Evolutionary conservation across 2,888 invertebrate species (phyloP).

Genomic region (Endotricha flammealis): DNA sequence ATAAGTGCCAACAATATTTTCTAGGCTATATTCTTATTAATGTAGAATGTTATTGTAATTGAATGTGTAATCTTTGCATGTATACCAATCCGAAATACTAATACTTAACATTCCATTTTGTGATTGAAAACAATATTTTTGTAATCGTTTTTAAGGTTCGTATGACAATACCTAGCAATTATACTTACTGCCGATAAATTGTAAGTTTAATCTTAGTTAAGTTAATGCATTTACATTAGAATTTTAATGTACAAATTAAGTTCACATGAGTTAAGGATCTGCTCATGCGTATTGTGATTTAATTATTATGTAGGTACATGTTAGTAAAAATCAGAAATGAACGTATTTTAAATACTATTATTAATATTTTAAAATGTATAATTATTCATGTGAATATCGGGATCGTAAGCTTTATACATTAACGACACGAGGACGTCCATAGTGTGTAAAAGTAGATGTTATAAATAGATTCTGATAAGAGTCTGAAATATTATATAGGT

Average conservation of each 20-base stretch:
- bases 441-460: slow-evolving; percentile 30
- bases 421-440: slow-evolving; percentile 38
- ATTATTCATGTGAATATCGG: slow-evolving; percentile 32
- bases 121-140: slow-evolving; percentile 6
- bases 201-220: slow-evolving; percentile 31
- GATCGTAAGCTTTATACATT: slow-evolving; percentile 32
- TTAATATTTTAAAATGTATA: slow-evolving; percentile 22
- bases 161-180: slow-evolving; percentile 39
- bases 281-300: slow-evolving; percentile 67
- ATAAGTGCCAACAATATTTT: slow-evolving; percentile 10
- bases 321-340: slow-evolving; percentile 14
- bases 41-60: not conserved
- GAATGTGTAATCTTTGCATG: too few relatives aligned
- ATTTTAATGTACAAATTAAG: slow-evolving; percentile 69
- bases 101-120: slow-evolving; percentile 17
- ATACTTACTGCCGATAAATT: slow-evolving; percentile 36
- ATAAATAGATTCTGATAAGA: slow-evolving; percentile 8
- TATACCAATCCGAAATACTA: slow-evolving; percentile 3
- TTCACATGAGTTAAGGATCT: slow-evolving; percentile 50
- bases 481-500: slow-evolving; percentile 18
- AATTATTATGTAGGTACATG: slow-evolving; percentile 26
- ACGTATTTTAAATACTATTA: slow-evolving; percentile 15
- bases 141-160: slow-evolving; percentile 8
- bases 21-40: slow-evolving; percentile 4
- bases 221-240: slow-evolving; percentile 69